Percentiles rank a stretch among this genome's conserved stretches.
Conservation (phyloP, 2,888 invertebrate species). For the Leucophenga maculata region DNA sequence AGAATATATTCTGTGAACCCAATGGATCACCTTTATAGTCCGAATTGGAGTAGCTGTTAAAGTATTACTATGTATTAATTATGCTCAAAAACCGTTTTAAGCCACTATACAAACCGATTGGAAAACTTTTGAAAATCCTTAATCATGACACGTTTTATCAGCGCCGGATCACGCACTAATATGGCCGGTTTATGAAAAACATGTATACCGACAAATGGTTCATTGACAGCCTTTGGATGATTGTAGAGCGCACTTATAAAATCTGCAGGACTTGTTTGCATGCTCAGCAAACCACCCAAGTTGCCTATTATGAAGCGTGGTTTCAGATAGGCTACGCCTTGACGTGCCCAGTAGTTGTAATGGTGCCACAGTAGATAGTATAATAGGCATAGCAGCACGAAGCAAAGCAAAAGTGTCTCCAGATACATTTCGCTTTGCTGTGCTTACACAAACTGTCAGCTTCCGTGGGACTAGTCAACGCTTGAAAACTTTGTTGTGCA, state of each 20-base stretch:
- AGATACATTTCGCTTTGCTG: slow-evolving; percentile 37
- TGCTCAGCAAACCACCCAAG: slow-evolving; percentile 65
- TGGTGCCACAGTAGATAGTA: slow-evolving; percentile 48
- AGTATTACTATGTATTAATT: not conserved
- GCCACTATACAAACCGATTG: slow-evolving; percentile 57
- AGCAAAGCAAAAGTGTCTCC: slow-evolving; percentile 37
- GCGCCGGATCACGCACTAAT: slow-evolving; percentile 71
- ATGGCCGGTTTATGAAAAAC: slow-evolving; percentile 73
- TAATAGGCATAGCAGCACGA: slow-evolving; percentile 29
- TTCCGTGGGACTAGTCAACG: not conserved
- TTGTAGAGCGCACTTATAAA: slow-evolving; percentile 69
- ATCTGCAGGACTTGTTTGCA: slow-evolving; percentile 65
- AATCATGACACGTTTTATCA: slow-evolving; percentile 72
- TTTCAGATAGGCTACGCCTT: slow-evolving; percentile 65
- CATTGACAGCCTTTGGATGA: slow-evolving; percentile 54
- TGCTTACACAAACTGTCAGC: not conserved
- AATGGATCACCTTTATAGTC: slow-evolving; percentile 69
- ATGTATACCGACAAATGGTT: slow-evolving; percentile 70
- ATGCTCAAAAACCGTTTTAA: not conserved
- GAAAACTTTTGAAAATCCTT: slow-evolving; percentile 73
- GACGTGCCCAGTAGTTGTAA: slow-evolving; percentile 65
- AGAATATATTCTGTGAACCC: slow-evolving; percentile 72
- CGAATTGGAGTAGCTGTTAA: slow-evolving; percentile 60
- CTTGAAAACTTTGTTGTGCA: not conserved
- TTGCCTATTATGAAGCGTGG: slow-evolving; percentile 72